phyloP scores from a whole-genome alignment of 2,113 vertebrate species.

The Rhagologus leucostigma region DNA sequence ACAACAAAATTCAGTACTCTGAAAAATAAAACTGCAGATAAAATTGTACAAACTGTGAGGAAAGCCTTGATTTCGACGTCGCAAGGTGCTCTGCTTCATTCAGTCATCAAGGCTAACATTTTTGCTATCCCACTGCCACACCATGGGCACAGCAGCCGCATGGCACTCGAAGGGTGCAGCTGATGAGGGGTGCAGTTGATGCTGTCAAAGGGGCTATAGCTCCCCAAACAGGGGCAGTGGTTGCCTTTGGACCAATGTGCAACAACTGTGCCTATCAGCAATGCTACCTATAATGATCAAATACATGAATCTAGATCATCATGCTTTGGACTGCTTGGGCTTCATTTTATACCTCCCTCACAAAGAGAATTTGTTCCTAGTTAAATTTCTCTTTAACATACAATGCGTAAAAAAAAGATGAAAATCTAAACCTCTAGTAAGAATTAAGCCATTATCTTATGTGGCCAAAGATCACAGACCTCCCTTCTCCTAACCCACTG shows the following conservation, averaged over 20 bases:
- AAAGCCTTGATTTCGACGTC: neutral
- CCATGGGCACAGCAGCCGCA: neutral
- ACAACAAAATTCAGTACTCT: neutral
- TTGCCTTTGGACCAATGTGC: fast-evolving
- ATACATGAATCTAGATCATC: neutral
- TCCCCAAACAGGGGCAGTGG: neutral
- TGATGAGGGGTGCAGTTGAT: neutral
- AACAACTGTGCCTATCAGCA: neutral
- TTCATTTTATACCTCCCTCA: neutral
- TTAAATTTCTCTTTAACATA: neutral
- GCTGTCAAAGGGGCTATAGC: neutral
- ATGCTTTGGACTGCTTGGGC: neutral
- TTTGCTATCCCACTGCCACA: neutral
- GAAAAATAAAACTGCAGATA: neutral
- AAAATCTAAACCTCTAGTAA: neutral
- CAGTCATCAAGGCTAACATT: neutral
- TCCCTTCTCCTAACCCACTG: neutral
- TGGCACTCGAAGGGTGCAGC: neutral
- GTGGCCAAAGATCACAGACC: neutral
- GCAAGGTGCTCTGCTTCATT: neutral
- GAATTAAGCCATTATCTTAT: neutral
- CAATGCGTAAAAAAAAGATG: fast-evolving
- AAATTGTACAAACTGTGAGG: neutral
- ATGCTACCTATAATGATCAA: neutral
- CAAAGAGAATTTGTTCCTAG: neutral